Percentiles rank a stretch among this genome's conserved stretches.
phyloP scores from a whole-genome alignment of 2,888 invertebrate genomes.

The Cheilosia vulpina region DNA sequence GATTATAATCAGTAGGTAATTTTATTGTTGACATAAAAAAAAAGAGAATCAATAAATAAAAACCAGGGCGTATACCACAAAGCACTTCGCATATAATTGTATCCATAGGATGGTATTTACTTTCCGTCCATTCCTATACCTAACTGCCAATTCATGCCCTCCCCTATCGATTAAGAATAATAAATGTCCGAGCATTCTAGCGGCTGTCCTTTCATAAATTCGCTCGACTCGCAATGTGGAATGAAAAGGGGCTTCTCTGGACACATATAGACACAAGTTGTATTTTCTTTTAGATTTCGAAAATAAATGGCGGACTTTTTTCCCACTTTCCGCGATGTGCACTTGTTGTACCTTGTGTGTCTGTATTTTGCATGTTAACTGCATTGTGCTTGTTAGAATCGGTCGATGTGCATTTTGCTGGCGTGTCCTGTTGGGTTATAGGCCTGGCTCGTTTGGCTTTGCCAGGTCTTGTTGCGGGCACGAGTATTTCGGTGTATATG shows the following conservation, averaged over 20 bases:
- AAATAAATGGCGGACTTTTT: conserved; percentile 20
- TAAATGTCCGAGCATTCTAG: conserved; percentile 37
- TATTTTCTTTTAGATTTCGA: conserved; percentile 12
- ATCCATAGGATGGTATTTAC: conserved; percentile 26
- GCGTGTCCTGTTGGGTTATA: conserved; percentile 34
- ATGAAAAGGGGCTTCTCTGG: background rate
- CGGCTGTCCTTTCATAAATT: conserved; percentile 37
- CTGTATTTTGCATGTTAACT: conserved; percentile 44
- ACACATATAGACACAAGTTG: conserved; percentile 10
- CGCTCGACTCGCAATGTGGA: conserved; percentile 17
- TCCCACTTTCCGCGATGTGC: conserved; percentile 51
- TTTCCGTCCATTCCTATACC: background rate
- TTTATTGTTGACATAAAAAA: background rate
- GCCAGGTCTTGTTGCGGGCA: conserved; percentile 28
- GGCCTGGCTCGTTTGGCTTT: conserved; percentile 23
- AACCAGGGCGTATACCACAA: conserved; percentile 26
- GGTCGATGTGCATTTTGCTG: conserved; percentile 59
- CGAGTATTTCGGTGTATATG: background rate
- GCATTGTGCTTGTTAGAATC: conserved; percentile 42
- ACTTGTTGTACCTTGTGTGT: conserved; percentile 63
- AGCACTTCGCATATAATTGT: conserved; percentile 18
- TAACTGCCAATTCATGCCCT: conserved; percentile 33
- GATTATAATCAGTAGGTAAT: background rate
- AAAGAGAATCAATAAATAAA: conserved; percentile 20
- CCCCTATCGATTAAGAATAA: conserved; percentile 59